Base-by-base conservation (phyloP, 2,113 vertebrate genomes). In the Lasiurus borealis region DNA sequence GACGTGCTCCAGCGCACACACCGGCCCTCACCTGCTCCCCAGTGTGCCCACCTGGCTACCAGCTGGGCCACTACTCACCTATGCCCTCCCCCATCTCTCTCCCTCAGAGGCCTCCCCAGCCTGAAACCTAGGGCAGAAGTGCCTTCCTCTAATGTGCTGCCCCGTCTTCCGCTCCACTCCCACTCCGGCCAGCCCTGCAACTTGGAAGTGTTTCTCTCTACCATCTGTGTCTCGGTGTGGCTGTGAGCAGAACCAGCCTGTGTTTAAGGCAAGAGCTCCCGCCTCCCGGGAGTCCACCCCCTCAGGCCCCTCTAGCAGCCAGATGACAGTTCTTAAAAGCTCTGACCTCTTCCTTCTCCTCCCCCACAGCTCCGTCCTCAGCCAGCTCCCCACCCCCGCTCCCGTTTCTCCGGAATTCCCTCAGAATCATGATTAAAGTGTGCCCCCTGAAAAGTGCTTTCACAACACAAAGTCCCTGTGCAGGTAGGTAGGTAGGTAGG, bases 131-230 rank as follows among this genome's bases (percentile, higher is more conserved):
- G 48, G 3, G 7, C 82, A 31, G 31, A 78, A 57, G 23, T 82
- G 66, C 69, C 57, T 73, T 59, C 52, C 36, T 85, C 86, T 57
- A n/a, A n/a, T 11, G 77, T 15, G 25, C 25, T 72, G 40, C 40
- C 77, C 72, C 46, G 4, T 44, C 66, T 57, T 46, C 66, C 34
- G 34, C 46, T 68, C 52, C 71, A 31, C 73, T 13, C 54, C 50
- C 72, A 54, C 73, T 93, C 48, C 34, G 44, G n/a, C 71, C 2
- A 1, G 59, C 78, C 90, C 27, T 21, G 73, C 3, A 91, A 75
- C 72, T 25, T 34, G 27, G 21, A 76, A 85, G 76, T 92, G 90
- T 96, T 96, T 95, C 92, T 92, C 92, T 95, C 87, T 91, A 82
- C 93, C 94, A 82, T 95, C 94, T 95, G 88, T 69, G 77, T 40